These are phyloP conservation scores for Trogon melanurus DNA, from an alignment of 2,113 vertebrate genomes.

Conservation along the genomic window DNA sequence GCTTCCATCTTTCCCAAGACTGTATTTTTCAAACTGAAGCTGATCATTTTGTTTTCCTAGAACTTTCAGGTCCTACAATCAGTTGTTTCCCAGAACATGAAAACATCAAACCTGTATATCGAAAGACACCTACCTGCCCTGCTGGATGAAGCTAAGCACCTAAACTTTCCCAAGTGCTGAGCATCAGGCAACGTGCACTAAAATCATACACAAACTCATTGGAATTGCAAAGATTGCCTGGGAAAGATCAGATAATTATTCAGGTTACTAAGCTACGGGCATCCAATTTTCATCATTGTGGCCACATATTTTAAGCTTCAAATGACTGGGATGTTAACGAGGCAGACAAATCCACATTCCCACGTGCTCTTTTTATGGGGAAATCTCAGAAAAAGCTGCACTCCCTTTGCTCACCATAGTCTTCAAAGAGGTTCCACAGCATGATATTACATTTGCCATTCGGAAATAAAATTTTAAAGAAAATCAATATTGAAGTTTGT, in stretches of 20 bases:
- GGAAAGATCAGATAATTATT: not conserved
- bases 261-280: not conserved
- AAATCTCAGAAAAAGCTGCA: not conserved
- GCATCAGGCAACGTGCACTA: not conserved
- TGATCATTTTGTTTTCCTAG: not conserved
- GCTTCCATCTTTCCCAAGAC: slow-evolving; percentile 11
- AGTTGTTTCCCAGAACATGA: not conserved
- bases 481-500: not conserved
- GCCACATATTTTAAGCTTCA: not conserved
- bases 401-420: not conserved
- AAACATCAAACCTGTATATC: not conserved
- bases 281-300: not conserved
- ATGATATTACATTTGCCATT: not conserved
- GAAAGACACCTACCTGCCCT: not conserved
- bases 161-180: not conserved
- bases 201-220: not conserved
- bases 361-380: fast-evolving
- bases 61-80: not conserved
- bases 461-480: not conserved
- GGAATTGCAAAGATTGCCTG: not conserved
- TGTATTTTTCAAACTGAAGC: not conserved
- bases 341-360: not conserved
- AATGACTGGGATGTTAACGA: not conserved
- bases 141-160: not conserved
- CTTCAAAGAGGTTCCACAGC: not conserved